Conservation (phyloP, 2,888 invertebrate genomes). For the Spisula subtruncata region DNA sequence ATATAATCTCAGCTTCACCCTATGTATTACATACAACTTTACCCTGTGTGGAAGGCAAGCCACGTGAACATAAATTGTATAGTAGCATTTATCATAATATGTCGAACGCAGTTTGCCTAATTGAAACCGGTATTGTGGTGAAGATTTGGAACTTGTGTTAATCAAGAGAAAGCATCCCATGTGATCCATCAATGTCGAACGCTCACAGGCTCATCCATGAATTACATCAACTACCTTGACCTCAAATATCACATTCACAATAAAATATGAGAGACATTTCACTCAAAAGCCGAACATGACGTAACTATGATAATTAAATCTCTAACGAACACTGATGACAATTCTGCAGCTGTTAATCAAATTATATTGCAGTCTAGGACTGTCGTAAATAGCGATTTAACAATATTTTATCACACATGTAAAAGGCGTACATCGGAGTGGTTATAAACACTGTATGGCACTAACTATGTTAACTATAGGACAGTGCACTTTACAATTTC, state of each 20-base stretch:
- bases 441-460: too few relatives aligned
- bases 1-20: not conserved
- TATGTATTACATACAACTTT: not conserved
- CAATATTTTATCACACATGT: not conserved
- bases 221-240: not conserved
- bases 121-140: constrained; percentile 31
- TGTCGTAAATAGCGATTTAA: constrained; percentile 1
- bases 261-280: constrained; percentile 11
- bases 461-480: too few relatives aligned
- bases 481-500: too few relatives aligned
- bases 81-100: not conserved
- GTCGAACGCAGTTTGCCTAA: constrained; percentile 19
- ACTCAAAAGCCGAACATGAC: constrained; percentile 9
- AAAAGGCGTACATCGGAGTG: not conserved
- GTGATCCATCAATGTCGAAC: constrained; percentile 43
- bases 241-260: not conserved
- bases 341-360: constrained; percentile 1
- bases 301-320: not conserved
- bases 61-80: not conserved
- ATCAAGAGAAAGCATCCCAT: constrained; percentile 35
- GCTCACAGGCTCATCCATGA: constrained; percentile 12
- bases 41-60: not conserved
- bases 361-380: constrained; percentile 12
- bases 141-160: constrained; percentile 11
- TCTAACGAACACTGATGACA: not conserved